Evolutionary conservation across 1,140 invertebrate genomes (phyloP).

Genomic region (Pogonomyrmex barbatus): DNA sequence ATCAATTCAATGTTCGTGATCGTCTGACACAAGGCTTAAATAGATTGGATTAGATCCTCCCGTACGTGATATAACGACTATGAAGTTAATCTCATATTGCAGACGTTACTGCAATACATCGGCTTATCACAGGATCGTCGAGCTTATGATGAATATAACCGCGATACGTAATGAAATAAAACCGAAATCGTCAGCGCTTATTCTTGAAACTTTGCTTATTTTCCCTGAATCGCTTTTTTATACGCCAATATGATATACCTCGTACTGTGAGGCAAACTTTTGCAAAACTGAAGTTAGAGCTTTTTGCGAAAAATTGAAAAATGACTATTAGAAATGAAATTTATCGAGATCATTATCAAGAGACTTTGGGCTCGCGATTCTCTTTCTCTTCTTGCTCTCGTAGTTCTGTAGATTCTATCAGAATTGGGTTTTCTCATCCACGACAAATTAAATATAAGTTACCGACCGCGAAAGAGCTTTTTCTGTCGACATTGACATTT

Average conservation of each 20-base stretch:
- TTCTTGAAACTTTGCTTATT: not conserved
- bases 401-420: not conserved
- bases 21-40: constrained; percentile 64
- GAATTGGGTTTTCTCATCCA: not conserved
- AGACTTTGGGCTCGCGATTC: not conserved
- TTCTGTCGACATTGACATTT: constrained; percentile 18
- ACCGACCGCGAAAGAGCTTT: not conserved
- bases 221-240: not conserved
- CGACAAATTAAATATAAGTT: constrained; percentile 45
- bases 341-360: not conserved
- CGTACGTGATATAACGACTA: constrained; percentile 58
- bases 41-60: constrained; percentile 72
- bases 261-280: not conserved
- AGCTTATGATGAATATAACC: constrained; percentile 23
- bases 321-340: not conserved
- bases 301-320: not conserved
- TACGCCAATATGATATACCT: not conserved
- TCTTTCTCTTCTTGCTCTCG: not conserved
- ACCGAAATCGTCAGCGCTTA: not conserved
- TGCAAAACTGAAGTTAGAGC: too few relatives aligned
- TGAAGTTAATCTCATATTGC: constrained; percentile 61
- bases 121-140: not conserved
- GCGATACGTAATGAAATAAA: not conserved
- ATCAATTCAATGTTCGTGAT: constrained; percentile 71
- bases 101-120: constrained; percentile 25